Base-by-base conservation (phyloP, 2,888 invertebrate genomes). In the Diarsia dahlii region DNA sequence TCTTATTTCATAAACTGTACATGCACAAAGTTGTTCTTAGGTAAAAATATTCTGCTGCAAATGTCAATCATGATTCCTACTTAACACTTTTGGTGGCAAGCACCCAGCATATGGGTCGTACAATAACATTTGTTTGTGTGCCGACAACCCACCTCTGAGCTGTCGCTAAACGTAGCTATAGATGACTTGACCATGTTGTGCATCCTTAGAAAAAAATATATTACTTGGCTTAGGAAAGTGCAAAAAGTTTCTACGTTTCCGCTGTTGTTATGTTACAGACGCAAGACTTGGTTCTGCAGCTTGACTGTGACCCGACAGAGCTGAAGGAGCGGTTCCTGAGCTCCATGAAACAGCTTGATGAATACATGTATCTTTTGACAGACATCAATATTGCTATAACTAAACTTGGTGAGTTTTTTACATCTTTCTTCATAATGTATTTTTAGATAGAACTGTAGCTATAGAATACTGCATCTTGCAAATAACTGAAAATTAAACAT, bases 261-360 rank as follows among this genome's bases (percentile, higher is more conserved):
- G 3, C 6, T 1, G 8, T 71, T 34, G 45, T 92, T 92, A 18
- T 34, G 45, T 92, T 92, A 18, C 89, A 96, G 96, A 92, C 94
- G 6, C 89, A 91, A 83, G 87, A 88, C 6, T 94, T 95, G 86
- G 89, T 92, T n/a, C 84, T 91, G 3, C 89, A 93, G 52, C 89
- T 96, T 23, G 95, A 96, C 83, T 96, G 96, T 89, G 94, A 95
- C 0, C 95, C 95, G 0, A 80, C 91, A 2, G 93, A 94, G 50
- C 84, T 96, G 39, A 96, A 95, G 72, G 95, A 96, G 0, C 85
- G 91, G 0, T 96, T 95, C 76, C 90, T 96, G 34, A 91, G 77
- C 52, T 89, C 93, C 58, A 95, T 96, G 95, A 93, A 94, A 65
- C 93, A 94, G 64, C 90, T 96, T 4, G 96, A 96, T 46, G 95